Percentiles rank a stretch among this genome's conserved stretches.
phyloP scores from a whole-genome alignment of 2,888 invertebrate species.

The Galerucella nymphaeae region DNA sequence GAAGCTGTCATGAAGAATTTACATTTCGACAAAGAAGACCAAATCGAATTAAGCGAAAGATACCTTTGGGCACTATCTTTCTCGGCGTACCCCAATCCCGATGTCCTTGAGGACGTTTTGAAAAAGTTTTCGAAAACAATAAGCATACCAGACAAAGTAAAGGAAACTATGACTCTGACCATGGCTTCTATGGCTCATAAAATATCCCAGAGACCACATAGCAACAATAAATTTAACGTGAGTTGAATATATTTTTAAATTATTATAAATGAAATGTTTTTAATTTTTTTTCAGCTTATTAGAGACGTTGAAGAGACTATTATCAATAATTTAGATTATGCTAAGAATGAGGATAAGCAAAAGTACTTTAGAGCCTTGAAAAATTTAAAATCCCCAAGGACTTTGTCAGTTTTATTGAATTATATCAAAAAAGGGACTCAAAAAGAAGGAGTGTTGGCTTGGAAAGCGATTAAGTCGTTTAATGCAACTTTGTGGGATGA shows the following conservation, averaged over 20 bases:
- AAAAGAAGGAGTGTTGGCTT: conserved; percentile 72
- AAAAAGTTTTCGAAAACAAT: conserved; percentile 65
- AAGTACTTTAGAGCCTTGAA: conserved; percentile 75
- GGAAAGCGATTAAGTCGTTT: conserved; percentile 74
- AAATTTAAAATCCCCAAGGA: conserved; percentile 73
- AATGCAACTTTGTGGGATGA: conserved; percentile 61
- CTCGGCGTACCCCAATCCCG: conserved; percentile 73
- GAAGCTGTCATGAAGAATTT: conserved; percentile 75
- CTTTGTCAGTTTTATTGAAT: conserved; percentile 71
- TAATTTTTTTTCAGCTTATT: neutral
- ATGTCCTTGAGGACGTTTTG: conserved; percentile 67
- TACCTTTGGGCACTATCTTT: conserved; percentile 81
- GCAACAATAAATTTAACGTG: conserved; percentile 39
- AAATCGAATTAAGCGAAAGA: conserved; percentile 70
- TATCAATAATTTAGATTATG: conserved; percentile 58
- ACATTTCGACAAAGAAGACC: conserved; percentile 67
- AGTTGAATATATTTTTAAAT: neutral
- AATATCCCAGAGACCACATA: conserved; percentile 52
- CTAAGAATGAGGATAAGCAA: conserved; percentile 68
- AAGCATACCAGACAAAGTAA: conserved; percentile 70
- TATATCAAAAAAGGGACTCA: conserved; percentile 67
- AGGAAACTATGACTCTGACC: conserved; percentile 75
- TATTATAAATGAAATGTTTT: neutral
- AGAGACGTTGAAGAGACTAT: conserved; percentile 61
- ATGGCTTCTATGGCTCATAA: conserved; percentile 72